phyloP scores from a whole-genome alignment of 2,113 vertebrate species.

The Takifugu bimaculatus region DNA sequence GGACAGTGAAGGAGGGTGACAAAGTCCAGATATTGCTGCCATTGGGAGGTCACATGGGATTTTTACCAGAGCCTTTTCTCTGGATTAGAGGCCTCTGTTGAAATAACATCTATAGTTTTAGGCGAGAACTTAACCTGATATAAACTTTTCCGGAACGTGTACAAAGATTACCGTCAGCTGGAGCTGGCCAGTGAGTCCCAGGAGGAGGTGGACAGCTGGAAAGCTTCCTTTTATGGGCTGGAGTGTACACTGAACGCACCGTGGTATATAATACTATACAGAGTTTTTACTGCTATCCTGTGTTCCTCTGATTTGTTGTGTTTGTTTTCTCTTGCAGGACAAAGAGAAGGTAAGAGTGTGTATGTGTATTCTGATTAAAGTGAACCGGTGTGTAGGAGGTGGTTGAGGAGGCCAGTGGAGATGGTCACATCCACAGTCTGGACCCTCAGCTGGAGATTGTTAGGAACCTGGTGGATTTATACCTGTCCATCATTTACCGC shows the following conservation, averaged over 20 bases:
- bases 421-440: slow-evolving; percentile 90
- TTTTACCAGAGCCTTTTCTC: too few relatives aligned
- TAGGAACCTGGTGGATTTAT: slow-evolving; percentile 94
- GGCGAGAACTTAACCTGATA: too few relatives aligned
- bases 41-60: too few relatives aligned
- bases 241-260: slow-evolving; percentile 91
- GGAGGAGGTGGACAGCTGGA: slow-evolving; percentile 97
- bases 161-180: slow-evolving; percentile 95
- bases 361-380: not conserved
- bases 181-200: slow-evolving; percentile 93
- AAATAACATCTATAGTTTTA: too few relatives aligned
- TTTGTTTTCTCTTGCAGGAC: slow-evolving; percentile 6
- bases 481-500: slow-evolving; percentile 95
- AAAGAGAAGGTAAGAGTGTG: slow-evolving; percentile 29
- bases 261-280: slow-evolving; percentile 70
- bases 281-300: not conserved
- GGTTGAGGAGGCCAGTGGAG: slow-evolving; percentile 82
- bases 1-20: too few relatives aligned
- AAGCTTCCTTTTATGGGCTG: slow-evolving; percentile 93
- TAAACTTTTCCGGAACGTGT: slow-evolving; percentile 84
- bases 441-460: slow-evolving; percentile 98
- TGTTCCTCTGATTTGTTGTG: not conserved
- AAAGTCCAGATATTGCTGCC: too few relatives aligned
- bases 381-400: slow-evolving; percentile 71
- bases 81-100: too few relatives aligned